Conservation (phyloP, 2,888 invertebrate species). For the Drosophila colorata region DNA sequence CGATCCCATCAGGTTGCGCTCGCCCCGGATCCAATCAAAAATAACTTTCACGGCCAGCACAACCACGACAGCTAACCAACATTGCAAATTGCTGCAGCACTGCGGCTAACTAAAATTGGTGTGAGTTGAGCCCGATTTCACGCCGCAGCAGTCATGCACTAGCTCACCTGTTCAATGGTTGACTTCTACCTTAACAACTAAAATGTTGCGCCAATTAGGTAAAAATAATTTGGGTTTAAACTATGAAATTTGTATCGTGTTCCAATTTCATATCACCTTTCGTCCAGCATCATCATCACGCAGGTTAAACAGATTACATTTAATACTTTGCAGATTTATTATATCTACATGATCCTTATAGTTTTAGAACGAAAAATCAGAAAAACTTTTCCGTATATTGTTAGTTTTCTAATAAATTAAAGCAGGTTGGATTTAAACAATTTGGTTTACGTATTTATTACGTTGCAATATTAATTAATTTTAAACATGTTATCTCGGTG, state of each 20-base stretch:
- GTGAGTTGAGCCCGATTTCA: neutral
- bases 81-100: conserved; percentile 22
- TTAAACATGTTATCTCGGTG: no score
- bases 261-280: no score
- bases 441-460: no score
- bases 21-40: conserved; percentile 39
- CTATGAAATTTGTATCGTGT: neutral
- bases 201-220: neutral
- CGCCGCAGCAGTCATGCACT: conserved; percentile 8
- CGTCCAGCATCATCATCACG: no score
- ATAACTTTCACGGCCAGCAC: conserved; percentile 13
- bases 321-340: no score
- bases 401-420: no score
- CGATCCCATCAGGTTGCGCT: conserved; percentile 8
- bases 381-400: no score
- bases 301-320: no score
- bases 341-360: no score
- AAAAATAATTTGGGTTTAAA: neutral
- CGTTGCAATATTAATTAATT: no score
- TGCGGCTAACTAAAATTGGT: conserved; percentile 10
- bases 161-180: neutral
- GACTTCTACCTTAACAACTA: neutral
- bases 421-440: no score
- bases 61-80: conserved; percentile 26
- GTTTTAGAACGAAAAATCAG: no score